These are phyloP conservation scores for Montipora capitata DNA, from an alignment of 92 coral and sea anemone genomes.

Conservation along the genomic window DNA sequence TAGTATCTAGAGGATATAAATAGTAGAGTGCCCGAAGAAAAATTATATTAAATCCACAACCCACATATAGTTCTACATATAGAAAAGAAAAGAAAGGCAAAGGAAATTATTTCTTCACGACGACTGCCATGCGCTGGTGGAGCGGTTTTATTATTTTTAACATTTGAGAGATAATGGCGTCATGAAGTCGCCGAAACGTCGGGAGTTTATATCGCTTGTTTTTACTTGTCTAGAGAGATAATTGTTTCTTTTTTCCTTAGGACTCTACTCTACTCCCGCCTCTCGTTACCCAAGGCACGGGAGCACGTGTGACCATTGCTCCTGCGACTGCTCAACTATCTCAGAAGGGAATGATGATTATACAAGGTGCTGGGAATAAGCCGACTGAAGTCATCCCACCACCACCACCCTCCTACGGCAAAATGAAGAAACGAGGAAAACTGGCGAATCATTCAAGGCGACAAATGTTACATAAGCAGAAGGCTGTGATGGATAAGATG, in stretches of 20 bases:
- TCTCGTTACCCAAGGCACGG: constrained; percentile 15
- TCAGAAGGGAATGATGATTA: constrained; percentile 61
- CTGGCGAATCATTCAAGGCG: constrained; percentile 48
- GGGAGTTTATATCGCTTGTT: no score
- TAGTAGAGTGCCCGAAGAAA: no score
- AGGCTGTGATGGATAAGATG: constrained; percentile 66
- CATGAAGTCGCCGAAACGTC: no score
- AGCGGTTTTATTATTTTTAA: no score
- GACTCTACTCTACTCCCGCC: constrained; percentile 55
- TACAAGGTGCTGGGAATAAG: constrained; percentile 21
- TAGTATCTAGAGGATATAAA: no score
- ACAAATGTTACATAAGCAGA: constrained; percentile 66
- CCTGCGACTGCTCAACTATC: constrained; percentile 50
- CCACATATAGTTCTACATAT: no score
- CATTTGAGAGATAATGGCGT: no score
- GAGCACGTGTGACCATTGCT: constrained; percentile 20
- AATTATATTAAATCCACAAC: no score
- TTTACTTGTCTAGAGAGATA: no score
- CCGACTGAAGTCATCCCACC: constrained; percentile 1
- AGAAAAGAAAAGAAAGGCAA: no score
- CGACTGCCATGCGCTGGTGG: no score
- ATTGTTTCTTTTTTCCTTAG: neutral
- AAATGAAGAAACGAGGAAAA: constrained; percentile 66
- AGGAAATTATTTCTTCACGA: no score
- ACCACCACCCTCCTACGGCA: constrained; percentile 6